Conservation (phyloP, 2,797 vertebrate species). For the Micrastur ruficollis region DNA sequence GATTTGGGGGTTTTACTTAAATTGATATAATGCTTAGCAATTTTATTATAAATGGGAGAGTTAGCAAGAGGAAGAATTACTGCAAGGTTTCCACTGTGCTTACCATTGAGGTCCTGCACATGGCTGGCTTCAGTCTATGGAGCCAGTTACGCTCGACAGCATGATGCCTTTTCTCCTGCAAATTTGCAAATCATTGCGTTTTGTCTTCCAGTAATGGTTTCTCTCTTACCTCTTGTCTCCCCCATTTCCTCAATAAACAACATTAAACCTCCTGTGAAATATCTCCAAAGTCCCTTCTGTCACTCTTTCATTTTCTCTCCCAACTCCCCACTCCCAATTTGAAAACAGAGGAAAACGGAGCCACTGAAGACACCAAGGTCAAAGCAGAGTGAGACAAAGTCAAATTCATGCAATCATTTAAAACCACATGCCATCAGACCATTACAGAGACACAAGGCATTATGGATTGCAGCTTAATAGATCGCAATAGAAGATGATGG, state of each 20-base stretch:
- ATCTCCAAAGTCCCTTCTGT: background rate
- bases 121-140: background rate
- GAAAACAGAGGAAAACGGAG: background rate
- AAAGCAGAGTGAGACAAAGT: conserved; percentile 48
- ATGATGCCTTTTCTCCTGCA: background rate
- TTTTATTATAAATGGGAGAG: background rate
- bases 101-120: background rate
- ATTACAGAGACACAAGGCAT: background rate
- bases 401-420: conserved; percentile 57
- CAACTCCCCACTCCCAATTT: background rate
- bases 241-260: background rate
- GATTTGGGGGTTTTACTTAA: background rate
- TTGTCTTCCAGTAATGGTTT: background rate
- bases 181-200: background rate
- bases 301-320: background rate
- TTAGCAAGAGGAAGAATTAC: conserved; percentile 3
- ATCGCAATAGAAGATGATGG: background rate
- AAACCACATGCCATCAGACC: background rate
- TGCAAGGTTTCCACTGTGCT: background rate
- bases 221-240: background rate
- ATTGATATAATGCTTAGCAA: background rate
- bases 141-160: background rate
- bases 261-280: background rate
- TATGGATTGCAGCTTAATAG: conserved; percentile 60
- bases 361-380: conserved; percentile 50